A percentile compares a stretch with the other conserved stretches of the same genome.
Evolutionary conservation across 2,797 vertebrate genomes (phyloP).

Genomic region (Cetoscarus ocellatus): DNA sequence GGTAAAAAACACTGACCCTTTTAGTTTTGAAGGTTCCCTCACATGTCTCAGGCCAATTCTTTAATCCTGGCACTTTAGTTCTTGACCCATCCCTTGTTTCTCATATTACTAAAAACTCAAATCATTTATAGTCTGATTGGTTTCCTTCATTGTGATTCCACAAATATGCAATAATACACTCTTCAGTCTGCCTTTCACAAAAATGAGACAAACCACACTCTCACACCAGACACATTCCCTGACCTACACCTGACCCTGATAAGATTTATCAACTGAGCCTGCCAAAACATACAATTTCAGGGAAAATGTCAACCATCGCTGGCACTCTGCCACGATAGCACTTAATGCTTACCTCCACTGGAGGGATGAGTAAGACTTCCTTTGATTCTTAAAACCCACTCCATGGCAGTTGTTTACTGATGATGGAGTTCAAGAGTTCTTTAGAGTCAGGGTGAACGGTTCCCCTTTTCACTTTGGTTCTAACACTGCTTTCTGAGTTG

Average conservation of each 20-base stretch:
- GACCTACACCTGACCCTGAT: background rate
- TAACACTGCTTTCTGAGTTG: constrained; percentile 12
- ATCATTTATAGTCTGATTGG: background rate
- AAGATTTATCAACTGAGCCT: background rate
- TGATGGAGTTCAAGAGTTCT: background rate
- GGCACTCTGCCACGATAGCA: background rate
- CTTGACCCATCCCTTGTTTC: background rate
- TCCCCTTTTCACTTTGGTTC: constrained; percentile 2
- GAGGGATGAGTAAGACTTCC: background rate
- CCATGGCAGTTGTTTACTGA: constrained; percentile 4
- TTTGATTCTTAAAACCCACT: background rate
- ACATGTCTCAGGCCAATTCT: too few species aligned
- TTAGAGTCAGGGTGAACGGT: constrained; percentile 8
- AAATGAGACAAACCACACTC: background rate
- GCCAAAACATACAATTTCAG: constrained; percentile 11
- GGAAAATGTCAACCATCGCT: background rate
- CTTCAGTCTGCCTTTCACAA: constrained; percentile 36
- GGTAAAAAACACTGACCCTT: too few species aligned
- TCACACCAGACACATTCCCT: background rate
- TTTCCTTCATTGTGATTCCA: background rate
- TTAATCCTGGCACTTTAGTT: too few species aligned
- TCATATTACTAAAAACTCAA: background rate
- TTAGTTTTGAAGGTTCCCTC: too few species aligned
- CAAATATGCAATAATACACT: background rate
- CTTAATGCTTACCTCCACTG: background rate